Evolutionary conservation across 1,140 invertebrate species (phyloP).

Genomic region (Orchestia grillus): DNA sequence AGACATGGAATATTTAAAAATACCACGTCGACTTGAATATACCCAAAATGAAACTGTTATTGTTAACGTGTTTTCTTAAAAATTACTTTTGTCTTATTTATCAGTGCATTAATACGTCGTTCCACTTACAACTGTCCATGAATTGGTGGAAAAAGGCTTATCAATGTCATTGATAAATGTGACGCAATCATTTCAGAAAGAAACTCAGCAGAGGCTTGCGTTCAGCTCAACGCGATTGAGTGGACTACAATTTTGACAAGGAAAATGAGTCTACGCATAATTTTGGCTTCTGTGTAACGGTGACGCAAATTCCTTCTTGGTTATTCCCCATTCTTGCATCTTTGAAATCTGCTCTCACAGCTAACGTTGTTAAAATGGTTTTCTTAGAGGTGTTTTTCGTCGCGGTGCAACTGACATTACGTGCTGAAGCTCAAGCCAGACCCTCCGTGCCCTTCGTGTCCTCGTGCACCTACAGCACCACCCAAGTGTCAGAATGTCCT

Average conservation of each 20-base stretch:
- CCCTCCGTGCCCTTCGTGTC: slow-evolving; percentile 3
- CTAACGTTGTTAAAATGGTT: background rate
- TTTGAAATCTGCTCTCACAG: background rate
- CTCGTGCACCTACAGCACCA: background rate
- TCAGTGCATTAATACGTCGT: background rate
- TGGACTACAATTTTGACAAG: background rate
- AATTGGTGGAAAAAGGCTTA: background rate
- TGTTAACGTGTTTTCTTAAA: too few species aligned
- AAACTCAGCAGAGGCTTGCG: background rate
- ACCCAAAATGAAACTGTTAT: too few species aligned
- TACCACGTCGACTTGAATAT: too few species aligned
- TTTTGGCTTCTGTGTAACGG: background rate
- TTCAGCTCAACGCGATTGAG: background rate
- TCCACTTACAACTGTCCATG: background rate
- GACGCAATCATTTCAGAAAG: background rate
- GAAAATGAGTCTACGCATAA: background rate
- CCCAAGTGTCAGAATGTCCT: background rate
- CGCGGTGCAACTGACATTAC: background rate
- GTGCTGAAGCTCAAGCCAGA: background rate
- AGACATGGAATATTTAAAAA: too few species aligned
- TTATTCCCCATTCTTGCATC: background rate
- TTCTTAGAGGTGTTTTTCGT: background rate
- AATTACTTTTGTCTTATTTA: too few species aligned
- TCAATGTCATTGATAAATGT: background rate
- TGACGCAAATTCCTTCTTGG: background rate